Percentiles rank a stretch among this genome's conserved stretches.
These are phyloP conservation scores for Sander lucioperca DNA, from an alignment of 2,113 vertebrate species.

Conservation along the genomic window DNA sequence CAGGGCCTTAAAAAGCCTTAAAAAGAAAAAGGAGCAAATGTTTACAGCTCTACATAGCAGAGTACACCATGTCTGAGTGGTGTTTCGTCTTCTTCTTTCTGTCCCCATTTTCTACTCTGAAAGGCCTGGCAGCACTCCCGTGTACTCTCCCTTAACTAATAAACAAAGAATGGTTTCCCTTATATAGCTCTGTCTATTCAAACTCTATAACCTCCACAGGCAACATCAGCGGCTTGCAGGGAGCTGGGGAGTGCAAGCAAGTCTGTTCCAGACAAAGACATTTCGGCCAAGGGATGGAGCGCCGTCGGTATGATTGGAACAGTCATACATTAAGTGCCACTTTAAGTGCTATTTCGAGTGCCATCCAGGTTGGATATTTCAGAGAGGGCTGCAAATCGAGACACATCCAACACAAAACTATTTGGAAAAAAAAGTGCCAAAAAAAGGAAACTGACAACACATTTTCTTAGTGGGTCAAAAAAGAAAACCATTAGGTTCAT, in stretches of 20 bases:
- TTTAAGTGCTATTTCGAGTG: constrained; percentile 69
- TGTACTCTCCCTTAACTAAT: constrained; percentile 76
- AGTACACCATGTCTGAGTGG: constrained; percentile 57
- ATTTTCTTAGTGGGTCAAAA: background rate
- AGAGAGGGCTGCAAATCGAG: constrained; percentile 17
- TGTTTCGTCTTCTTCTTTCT: constrained; percentile 64
- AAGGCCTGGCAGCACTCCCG: constrained; percentile 74
- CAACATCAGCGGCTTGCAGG: constrained; percentile 50
- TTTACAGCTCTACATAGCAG: constrained; percentile 66
- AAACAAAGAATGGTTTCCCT: constrained; percentile 83
- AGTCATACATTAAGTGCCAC: constrained; percentile 66
- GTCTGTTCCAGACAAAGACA: constrained; percentile 48
- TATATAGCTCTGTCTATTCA: constrained; percentile 77
- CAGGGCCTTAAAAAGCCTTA: background rate
- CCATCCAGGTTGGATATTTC: constrained; percentile 31
- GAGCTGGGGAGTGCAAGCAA: constrained; percentile 33
- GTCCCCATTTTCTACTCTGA: constrained; percentile 60
- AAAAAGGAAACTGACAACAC: background rate
- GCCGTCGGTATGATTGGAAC: constrained; percentile 57
- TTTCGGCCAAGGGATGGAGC: constrained; percentile 61
- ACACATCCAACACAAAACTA: constrained; percentile 3
- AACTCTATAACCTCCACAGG: constrained; percentile 57
- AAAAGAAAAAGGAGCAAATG: constrained; percentile 37
- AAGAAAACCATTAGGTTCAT: background rate
- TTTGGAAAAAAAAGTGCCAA: background rate